Base-by-base conservation (phyloP, 2,797 vertebrate species). In the Mormyrops attenuatus region DNA sequence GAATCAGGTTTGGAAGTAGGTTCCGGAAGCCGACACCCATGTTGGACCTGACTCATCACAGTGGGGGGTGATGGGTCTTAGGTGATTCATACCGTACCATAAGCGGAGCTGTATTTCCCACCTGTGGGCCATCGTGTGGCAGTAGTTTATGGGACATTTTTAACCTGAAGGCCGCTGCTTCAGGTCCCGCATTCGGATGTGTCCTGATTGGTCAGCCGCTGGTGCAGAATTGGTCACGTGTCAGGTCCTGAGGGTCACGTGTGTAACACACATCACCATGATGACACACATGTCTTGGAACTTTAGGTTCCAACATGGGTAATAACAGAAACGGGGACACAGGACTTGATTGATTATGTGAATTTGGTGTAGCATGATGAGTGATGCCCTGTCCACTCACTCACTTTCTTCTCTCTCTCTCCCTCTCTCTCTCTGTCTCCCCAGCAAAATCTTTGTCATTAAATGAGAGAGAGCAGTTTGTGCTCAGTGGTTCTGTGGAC, bases 401-500 rank as follows among this genome's bases (percentile, higher is more conserved):
- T 34, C 30, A 34, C 66, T 38, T 34, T 38, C 84, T 50, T 11
- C 7, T 30, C 82, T 26, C 63, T 0, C 26, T 0, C 63, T 11
- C 63, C 5, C 26, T 30, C 63, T 5, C 84, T 5, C 47, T 6
- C 3, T 15, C 80, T 13, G 82, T n/a, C 4, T 13, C 47, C 0
- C 63, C 94, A 97, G 96, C 95, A 88, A 22, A 93, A 92, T 92
- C 90, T 84, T 91, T 96, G 92, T 95, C 93, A 91, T 85, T 96
- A 92, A 92, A 94, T 85, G 92, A 95, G 90, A 94, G 94, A 69
- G 96, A 96, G 93, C 92, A 95, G 91, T 96, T 97, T 89, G 94
- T 97, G 90, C 90, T 96, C 90, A 97, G 96, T 89, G 96, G 96
- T 91, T 96, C 96, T 0, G 94, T 93, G 3, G 96, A 97, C 94